These are phyloP conservation scores for Fragum fragum DNA, from an alignment of 2,888 invertebrate genomes.

Conservation along the genomic window DNA sequence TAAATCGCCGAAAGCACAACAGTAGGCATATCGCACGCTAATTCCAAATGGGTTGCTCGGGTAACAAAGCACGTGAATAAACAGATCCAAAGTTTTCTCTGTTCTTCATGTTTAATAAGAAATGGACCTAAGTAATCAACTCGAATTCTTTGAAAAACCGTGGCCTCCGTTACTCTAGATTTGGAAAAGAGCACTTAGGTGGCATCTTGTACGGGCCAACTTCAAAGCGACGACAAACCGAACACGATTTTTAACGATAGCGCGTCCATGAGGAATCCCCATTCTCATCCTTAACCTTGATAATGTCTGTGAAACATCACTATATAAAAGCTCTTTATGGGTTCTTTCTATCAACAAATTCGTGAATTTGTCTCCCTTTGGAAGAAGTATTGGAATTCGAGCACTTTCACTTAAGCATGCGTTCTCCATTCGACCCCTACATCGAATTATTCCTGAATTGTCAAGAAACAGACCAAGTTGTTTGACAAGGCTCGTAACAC, in stretches of 20 bases:
- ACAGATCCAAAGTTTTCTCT: conserved; percentile 51
- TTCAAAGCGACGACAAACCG: conserved; percentile 44
- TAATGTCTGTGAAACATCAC: conserved; percentile 52
- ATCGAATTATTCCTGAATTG: conserved; percentile 35
- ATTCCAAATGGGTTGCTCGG: conserved; percentile 34
- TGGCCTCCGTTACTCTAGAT: conserved; percentile 31
- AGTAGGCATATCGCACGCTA: conserved; percentile 26
- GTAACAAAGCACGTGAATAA: conserved; percentile 41
- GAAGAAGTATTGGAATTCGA: conserved; percentile 46
- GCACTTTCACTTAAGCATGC: conserved; percentile 46
- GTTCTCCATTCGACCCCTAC: conserved; percentile 53
- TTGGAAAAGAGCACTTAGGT: conserved; percentile 43
- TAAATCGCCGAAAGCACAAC: conserved; percentile 32
- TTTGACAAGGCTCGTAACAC: conserved; percentile 13
- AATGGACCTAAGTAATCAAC: conserved; percentile 48
- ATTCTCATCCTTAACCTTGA: conserved; percentile 21
- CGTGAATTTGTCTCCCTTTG: conserved; percentile 45
- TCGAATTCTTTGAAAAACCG: conserved; percentile 34
- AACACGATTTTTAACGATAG: conserved; percentile 30
- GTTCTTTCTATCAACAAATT: conserved; percentile 41
- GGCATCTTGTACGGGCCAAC: conserved; percentile 50
- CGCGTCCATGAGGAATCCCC: conserved; percentile 47
- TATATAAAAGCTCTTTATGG: conserved; percentile 47
- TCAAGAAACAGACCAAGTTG: conserved; percentile 45
- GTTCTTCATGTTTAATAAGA: conserved; percentile 15